Base-by-base conservation (phyloP, 2,113 vertebrate species). In the Dendropsophus ebraccatus region DNA sequence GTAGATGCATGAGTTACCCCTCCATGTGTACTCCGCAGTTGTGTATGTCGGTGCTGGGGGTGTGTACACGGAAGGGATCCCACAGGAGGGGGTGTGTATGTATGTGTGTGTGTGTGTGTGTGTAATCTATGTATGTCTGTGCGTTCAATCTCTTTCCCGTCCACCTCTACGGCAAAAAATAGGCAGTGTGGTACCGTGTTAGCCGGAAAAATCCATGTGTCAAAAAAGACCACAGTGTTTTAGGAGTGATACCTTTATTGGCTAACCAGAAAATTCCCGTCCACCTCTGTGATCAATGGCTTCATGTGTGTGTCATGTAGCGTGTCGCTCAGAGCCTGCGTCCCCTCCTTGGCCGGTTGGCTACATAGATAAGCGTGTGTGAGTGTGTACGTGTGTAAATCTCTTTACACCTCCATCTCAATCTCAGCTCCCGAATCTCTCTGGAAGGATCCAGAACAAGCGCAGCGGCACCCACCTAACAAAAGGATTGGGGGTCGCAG, bases 401-500 rank as follows among this genome's bases (percentile, higher is more conserved):
- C 50, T 25, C n/a, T 75, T 32, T 49, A 60, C 72, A 65, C n/a
- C 32, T 74, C 47, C 70, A n/a, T n/a, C 41, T 50, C 72, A 60
- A 75, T 69, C 74, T 35, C 25, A 1, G 45, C 83, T 78, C 47
- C 14, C 13, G 30, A 83, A 30, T 45, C 49, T 52, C 25, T 50
- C 41, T 78, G 72, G 83, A 85, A 85, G 73, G 58, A 79, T 80
- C 65, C 76, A 86, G 85, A 84, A 76, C n/a, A 49, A 37, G 49
- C 45, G 21, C 84, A 69, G 83, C 25, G 78, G 37, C 77, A 86
- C 85, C 85, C 85, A 86, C 85, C 85, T 86, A 86, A 86, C 85
- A 86, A 86, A 74, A 54, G 52, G 60, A 54, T 32, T 35, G 3
- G 32, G 83, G 54, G 25, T 25, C 41, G 41, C 30, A 25, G 49